Conservation (phyloP, 2,888 invertebrate species). For the Serrognathus titanus region DNA sequence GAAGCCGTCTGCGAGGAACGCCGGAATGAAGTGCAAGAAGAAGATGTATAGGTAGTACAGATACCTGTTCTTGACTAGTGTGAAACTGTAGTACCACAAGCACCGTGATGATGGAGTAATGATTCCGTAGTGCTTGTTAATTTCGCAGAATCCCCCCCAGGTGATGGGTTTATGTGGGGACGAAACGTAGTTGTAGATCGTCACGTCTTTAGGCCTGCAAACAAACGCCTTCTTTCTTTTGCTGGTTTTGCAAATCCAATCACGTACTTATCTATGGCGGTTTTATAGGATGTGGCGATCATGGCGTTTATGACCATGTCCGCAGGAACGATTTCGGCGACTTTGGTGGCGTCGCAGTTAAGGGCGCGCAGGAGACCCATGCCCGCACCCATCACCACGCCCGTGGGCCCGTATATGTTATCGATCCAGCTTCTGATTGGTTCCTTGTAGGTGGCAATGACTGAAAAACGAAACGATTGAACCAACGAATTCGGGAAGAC, state of each 20-base stretch:
- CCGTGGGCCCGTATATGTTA: constrained; percentile 66
- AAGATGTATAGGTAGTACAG: constrained; percentile 49
- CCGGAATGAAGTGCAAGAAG: constrained; percentile 61
- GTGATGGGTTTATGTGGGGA: constrained; percentile 73
- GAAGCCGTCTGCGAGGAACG: constrained; percentile 56
- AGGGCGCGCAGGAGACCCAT: constrained; percentile 61
- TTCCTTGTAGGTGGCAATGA: constrained; percentile 42
- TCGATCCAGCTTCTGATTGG: constrained; percentile 61
- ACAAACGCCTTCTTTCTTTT: background rate
- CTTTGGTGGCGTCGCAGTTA: constrained; percentile 50
- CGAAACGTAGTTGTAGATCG: constrained; percentile 84
- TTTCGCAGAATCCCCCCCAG: constrained; percentile 66
- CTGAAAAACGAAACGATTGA: constrained; percentile 23
- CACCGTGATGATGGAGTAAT: constrained; percentile 53
- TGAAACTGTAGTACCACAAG: constrained; percentile 49
- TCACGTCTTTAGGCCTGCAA: constrained; percentile 31
- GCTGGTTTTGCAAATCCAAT: background rate
- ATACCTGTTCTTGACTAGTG: constrained; percentile 38
- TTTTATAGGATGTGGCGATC: constrained; percentile 72
- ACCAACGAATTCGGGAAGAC: background rate
- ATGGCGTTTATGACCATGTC: constrained; percentile 80
- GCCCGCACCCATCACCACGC: constrained; percentile 51
- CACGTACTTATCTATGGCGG: constrained; percentile 18
- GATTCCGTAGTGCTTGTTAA: constrained; percentile 53
- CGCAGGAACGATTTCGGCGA: constrained; percentile 68